These are phyloP conservation scores for Threskiornis aethiopicus DNA, from an alignment of 2,797 vertebrate species.

Conservation along the genomic window DNA sequence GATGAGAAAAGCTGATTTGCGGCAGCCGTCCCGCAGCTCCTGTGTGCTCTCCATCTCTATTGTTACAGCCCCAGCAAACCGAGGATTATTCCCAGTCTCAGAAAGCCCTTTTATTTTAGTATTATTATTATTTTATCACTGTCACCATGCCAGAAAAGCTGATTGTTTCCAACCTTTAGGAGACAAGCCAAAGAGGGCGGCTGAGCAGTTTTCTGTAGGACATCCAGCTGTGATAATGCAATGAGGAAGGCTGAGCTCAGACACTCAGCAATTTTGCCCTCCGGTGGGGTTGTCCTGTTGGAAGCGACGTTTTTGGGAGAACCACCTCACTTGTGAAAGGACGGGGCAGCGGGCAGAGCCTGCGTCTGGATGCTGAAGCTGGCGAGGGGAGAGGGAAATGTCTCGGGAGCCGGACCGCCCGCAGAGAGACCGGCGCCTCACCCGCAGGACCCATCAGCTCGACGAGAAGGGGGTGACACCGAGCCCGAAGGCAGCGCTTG, in stretches of 20 bases:
- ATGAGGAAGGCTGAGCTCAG: neutral
- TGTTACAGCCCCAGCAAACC: neutral
- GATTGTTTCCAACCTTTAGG: neutral
- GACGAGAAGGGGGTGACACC: fast-evolving
- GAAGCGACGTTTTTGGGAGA: neutral
- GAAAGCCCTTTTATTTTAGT: neutral
- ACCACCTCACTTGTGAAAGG: neutral
- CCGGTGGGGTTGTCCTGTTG: neutral
- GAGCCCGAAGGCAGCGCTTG: neutral
- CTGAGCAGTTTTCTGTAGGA: neutral
- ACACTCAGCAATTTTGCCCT: too few species aligned
- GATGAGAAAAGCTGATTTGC: neutral
- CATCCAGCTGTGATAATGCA: neutral
- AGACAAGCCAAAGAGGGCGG: neutral
- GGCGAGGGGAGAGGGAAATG: neutral
- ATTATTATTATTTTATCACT: neutral
- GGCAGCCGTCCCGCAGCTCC: neutral
- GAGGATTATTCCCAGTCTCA: neutral
- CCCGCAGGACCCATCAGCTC: neutral
- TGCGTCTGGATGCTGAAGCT: neutral
- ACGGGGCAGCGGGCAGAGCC: neutral
- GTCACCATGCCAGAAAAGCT: neutral
- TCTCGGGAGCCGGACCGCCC: fast-evolving
- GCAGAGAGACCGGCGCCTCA: neutral
- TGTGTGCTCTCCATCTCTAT: neutral